Evolutionary conservation across 2,888 invertebrate genomes (phyloP).

Genomic region (Dynastes tityus): DNA sequence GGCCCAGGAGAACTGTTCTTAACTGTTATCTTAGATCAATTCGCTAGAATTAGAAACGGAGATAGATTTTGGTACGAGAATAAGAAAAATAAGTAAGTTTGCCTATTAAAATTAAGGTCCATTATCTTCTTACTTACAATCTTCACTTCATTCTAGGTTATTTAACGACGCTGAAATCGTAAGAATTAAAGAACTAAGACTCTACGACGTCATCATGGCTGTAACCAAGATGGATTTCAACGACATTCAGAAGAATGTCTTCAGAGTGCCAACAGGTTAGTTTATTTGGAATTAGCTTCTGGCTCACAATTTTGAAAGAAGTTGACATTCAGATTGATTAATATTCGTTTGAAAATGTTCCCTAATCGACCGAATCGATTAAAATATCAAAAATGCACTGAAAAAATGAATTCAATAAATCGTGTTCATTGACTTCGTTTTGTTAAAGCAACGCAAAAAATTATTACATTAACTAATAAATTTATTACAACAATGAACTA

Average conservation of each 20-base stretch:
- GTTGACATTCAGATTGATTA: too few species aligned
- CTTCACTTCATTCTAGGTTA: constrained; percentile 65
- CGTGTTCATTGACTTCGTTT: too few species aligned
- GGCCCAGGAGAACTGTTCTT: constrained; percentile 73
- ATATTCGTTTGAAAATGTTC: too few species aligned
- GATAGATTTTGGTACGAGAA: constrained; percentile 77
- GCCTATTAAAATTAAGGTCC: too few species aligned
- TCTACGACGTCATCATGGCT: constrained; percentile 72
- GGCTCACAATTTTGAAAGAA: too few species aligned
- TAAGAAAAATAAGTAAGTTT: constrained; percentile 65
- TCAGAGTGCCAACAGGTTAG: constrained; percentile 66
- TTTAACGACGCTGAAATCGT: constrained; percentile 70
- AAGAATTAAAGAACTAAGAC: constrained; percentile 68
- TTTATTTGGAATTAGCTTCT: not conserved
- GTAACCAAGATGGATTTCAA: constrained; percentile 70
- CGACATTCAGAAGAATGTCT: constrained; percentile 72
- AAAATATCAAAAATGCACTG: too few species aligned
- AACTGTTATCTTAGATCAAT: constrained; percentile 73
- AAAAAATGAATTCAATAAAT: too few species aligned
- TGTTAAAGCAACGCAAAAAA: too few species aligned
- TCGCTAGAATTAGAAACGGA: constrained; percentile 73
- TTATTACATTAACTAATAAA: too few species aligned
- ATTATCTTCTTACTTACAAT: constrained; percentile 50
- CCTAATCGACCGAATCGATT: too few species aligned
- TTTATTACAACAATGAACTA: too few species aligned